Evolutionary conservation across 1,140 invertebrate genomes (phyloP), one percentile per base, ranked within the genome.

Genomic region (Globodera ellingtonae): DNA sequence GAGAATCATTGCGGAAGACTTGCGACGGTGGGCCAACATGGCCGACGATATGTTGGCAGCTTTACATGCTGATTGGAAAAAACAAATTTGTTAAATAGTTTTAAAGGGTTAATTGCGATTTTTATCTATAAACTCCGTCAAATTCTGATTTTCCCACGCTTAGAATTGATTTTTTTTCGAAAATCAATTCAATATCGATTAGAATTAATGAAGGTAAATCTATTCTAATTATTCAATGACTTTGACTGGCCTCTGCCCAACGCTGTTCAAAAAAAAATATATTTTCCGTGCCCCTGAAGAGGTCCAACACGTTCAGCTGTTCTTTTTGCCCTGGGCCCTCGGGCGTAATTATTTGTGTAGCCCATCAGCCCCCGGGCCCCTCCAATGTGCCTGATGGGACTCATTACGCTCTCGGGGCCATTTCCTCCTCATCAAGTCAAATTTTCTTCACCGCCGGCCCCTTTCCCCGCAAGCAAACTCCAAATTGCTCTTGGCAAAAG

Each of bases 31-130:
- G 62, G 84, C 76, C 35, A 85, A 73, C 84, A 85, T 85, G 52
- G 85, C 84, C 35, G 84, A 86, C 8, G 84, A 85, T 56, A 84
- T 84, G 15, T 67, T 86, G 10, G 84, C 80, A 35, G 85, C 85
- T 59, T 84, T 84, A 65, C 83, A 85, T 47, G 83, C 83, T 84
- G 72, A 83, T 74, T 71, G 72, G 72, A 66, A 15, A 59, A 35
- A 35, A 35, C 1, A 35, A 35, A 35, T 35, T 35, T 35, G 35
- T 35, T 35, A 35, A 35, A 35, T 35, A 35, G 35, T 35, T 35
- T 35, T 35, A 35, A 35, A 35, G 0, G 35, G 35, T 35, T 35
- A 35, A 35, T 35, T 35, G 35, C 35, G 1, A 0, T 35, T 35
- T 35, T 35, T 18, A 80, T 65, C 8, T 75, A 59, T 74, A 10